Evolutionary conservation across 1,140 invertebrate genomes (phyloP), one percentile per base, ranked within the genome.

Genomic region (Pogonognathellus flavescens): DNA sequence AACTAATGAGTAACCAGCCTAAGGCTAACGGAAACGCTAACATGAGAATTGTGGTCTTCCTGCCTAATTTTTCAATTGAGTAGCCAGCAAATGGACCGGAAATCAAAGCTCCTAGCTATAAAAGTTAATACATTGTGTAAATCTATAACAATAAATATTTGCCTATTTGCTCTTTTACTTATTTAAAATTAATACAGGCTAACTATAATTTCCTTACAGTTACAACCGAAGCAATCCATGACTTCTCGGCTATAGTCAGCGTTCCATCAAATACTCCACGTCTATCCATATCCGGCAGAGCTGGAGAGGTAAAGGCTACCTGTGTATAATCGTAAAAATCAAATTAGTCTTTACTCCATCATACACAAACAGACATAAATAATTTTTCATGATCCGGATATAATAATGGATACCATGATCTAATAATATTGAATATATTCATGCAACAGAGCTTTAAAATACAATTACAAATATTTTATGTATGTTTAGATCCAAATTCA

Each of bases 251-350:
- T 16, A 20, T 22, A 1, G 89, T 90, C 0, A 95, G n/a, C 13
- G 81, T 90, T 60, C 91, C 31, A 41, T 41, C 88, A 88, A 94
- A 94, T 82, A 91, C 90, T 50, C 90, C 90, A 2, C 87, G 83
- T 59, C 91, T 89, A 1, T 91, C 90, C 14, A 95, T 91, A 87
- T 94, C 92, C 0, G 94, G 93, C 62, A 93, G 91, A 9, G 94
- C 94, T 6, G 95, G 94, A 0, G 95, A 94, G 7, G 95, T 94
- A 94, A 95, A 96, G 20, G 93, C 95, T 5, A 96, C 90, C n/a
- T 94, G 91, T 41, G 93, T 92, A 10, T 70, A 70, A 18, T 3
- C 25, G 1, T 13, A 3, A 31, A n/a, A 4, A 22, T 55, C 18
- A 22, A n/a, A 82, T 53, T n/a, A 50, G 1, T 82, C 11, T 13